Conservation (phyloP, 2,888 invertebrate species). For the Aleiodes testaceus region DNA sequence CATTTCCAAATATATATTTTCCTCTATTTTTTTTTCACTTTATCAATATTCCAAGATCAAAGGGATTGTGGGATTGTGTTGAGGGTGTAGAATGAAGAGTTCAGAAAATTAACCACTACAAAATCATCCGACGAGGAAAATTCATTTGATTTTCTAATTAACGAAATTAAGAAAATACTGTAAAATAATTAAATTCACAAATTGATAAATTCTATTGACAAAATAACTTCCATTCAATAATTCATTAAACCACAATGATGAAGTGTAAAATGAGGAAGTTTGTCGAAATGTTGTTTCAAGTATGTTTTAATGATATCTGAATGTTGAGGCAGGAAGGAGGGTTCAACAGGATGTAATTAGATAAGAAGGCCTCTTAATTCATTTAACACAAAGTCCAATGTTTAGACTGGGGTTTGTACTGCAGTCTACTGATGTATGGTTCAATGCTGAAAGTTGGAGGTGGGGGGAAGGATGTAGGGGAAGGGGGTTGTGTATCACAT, state of each 20-base stretch:
- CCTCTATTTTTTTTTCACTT: too few relatives aligned
- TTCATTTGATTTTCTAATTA: too few relatives aligned
- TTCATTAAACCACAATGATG: constrained; percentile 12
- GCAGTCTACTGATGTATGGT: background rate
- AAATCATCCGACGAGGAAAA: too few relatives aligned
- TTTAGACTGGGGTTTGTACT: constrained; percentile 40
- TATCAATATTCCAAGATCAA: too few relatives aligned
- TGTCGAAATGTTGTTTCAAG: background rate
- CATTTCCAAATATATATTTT: too few relatives aligned
- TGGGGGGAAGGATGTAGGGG: background rate
- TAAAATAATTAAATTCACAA: too few relatives aligned
- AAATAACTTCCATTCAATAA: background rate
- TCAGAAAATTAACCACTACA: too few relatives aligned
- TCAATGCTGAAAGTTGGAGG: constrained; percentile 1
- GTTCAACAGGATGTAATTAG: constrained; percentile 38
- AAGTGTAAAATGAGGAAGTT: constrained; percentile 19
- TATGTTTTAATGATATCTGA: constrained; percentile 13
- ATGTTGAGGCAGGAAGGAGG: constrained; percentile 22
- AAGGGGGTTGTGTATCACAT: constrained; percentile 19
- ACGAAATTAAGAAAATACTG: too few relatives aligned
- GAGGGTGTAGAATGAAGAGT: too few relatives aligned
- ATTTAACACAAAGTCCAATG: constrained; percentile 50
- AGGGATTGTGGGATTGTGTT: too few relatives aligned
- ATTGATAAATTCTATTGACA: too few relatives aligned
- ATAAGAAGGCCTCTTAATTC: constrained; percentile 46